Evolutionary conservation across 2,888 invertebrate genomes (phyloP).

Genomic region (Sinodicranocentrus sp.): DNA sequence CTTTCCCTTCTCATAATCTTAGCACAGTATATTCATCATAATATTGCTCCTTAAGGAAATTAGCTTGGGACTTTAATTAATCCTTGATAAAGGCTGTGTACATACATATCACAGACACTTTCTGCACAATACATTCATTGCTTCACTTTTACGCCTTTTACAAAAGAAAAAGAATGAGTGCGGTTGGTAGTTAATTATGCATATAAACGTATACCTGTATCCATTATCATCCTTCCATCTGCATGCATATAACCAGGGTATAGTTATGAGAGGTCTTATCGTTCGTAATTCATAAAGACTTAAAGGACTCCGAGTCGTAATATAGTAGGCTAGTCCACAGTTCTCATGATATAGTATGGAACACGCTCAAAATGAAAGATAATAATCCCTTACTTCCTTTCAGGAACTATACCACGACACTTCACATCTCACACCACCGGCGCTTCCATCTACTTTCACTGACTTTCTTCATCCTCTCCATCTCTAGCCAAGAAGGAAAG

Average conservation of each 20-base stretch:
- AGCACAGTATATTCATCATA: slow-evolving; percentile 10
- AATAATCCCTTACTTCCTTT: slow-evolving; percentile 51
- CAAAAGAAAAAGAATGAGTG: neutral
- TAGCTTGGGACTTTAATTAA: slow-evolving; percentile 51
- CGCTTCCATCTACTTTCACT: neutral
- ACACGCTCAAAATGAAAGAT: slow-evolving; percentile 11
- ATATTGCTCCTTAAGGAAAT: slow-evolving; percentile 38
- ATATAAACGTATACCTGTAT: slow-evolving; percentile 43
- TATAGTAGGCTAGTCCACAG: neutral
- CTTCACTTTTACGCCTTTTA: neutral
- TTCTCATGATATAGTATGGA: no score
- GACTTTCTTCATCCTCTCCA: slow-evolving; percentile 13
- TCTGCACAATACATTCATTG: no score
- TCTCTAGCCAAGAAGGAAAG: slow-evolving; percentile 27
- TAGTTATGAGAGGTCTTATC: no score
- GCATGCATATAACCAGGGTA: neutral
- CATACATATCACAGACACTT: neutral
- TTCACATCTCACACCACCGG: slow-evolving; percentile 32
- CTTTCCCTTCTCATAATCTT: neutral
- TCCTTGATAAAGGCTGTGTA: slow-evolving; percentile 32
- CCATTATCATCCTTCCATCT: neutral
- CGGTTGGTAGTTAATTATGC: slow-evolving; percentile 39
- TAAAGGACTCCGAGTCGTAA: neutral
- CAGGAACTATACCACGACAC: slow-evolving; percentile 60
- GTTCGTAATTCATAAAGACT: slow-evolving; percentile 11